Percentiles rank a stretch among this genome's conserved stretches.
phyloP scores from a whole-genome alignment of 2,113 vertebrate species.

The Platysteira castanea region DNA sequence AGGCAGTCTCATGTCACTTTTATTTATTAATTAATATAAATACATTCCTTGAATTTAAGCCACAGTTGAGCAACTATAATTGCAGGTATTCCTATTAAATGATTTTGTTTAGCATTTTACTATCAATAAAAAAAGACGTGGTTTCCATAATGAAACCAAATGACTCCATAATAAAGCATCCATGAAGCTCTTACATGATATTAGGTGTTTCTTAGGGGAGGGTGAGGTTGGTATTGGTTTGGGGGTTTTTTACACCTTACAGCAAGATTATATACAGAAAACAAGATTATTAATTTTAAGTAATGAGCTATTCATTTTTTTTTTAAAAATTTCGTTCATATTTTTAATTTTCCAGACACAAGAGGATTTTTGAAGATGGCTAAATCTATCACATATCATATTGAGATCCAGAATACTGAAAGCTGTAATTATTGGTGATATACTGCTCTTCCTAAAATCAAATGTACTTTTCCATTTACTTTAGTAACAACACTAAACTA shows the following conservation, averaged over 20 bases:
- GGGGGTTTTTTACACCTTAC: neutral
- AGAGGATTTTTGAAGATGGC: neutral
- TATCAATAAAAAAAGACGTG: neutral
- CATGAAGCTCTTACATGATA: accelerated
- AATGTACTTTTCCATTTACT: neutral
- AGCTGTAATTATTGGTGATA: neutral
- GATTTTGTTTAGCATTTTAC: neutral
- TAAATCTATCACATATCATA: neutral
- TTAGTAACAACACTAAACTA: neutral
- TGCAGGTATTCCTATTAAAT: neutral
- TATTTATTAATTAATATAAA: neutral
- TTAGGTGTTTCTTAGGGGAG: neutral
- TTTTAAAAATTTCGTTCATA: neutral
- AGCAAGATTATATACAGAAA: neutral
- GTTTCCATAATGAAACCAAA: neutral
- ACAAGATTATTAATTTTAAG: neutral
- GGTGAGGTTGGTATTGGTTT: neutral
- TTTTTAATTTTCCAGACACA: neutral
- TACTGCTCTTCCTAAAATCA: neutral
- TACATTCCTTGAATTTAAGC: neutral
- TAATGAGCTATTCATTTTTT: neutral
- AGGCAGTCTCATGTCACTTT: neutral
- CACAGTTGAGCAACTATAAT: neutral
- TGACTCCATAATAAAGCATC: neutral
- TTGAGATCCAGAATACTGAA: neutral